Percentiles rank a stretch among this genome's conserved stretches.
Conservation (phyloP, 2,888 invertebrate genomes). For the Adelphocoris suturalis region DNA sequence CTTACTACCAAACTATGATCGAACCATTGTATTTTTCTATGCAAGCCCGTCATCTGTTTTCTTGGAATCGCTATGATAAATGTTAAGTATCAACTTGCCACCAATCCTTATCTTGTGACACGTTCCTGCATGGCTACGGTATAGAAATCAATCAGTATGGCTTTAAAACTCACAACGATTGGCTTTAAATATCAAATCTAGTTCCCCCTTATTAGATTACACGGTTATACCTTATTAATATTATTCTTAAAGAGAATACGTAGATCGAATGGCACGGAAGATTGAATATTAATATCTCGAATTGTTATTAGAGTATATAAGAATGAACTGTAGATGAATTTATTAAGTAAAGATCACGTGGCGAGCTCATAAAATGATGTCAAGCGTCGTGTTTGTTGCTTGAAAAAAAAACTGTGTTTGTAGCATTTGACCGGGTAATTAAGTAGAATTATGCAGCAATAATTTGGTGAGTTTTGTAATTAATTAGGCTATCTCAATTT, state of each 20-base stretch:
- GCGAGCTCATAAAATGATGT: background rate
- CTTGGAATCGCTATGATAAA: too few species aligned
- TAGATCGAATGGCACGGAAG: background rate
- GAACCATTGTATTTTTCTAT: too few species aligned
- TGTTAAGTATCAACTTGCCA: too few species aligned
- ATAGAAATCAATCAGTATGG: background rate
- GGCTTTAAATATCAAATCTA: background rate
- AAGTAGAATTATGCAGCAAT: constrained; percentile 2
- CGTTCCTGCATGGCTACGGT: too few species aligned
- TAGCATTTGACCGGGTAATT: background rate
- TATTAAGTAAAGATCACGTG: background rate
- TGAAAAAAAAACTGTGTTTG: background rate
- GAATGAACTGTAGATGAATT: background rate
- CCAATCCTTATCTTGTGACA: too few species aligned
- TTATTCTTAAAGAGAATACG: background rate
- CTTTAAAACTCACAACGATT: background rate
- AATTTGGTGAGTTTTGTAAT: background rate
- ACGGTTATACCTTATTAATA: background rate
- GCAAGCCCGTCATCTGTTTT: too few species aligned
- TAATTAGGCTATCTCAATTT: background rate
- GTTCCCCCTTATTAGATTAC: background rate
- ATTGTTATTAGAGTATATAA: background rate
- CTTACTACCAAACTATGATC: too few species aligned
- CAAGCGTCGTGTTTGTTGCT: constrained; percentile 2
- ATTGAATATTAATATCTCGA: constrained; percentile 5